Evolutionary conservation across 2,888 invertebrate species (phyloP).

Genomic region (Drosophila neonasuta): DNA sequence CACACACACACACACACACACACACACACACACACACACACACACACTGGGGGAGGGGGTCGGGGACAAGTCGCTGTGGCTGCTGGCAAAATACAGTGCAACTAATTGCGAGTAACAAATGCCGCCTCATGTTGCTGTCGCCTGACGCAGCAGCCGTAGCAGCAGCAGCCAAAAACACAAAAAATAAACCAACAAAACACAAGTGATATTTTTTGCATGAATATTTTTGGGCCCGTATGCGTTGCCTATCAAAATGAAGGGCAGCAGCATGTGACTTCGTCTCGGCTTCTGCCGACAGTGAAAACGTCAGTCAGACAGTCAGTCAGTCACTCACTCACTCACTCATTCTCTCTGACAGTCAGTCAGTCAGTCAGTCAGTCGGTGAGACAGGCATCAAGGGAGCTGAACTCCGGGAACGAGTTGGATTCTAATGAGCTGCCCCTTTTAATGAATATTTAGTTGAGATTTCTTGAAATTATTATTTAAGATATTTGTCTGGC

Average conservation of each 20-base stretch:
- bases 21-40: background rate
- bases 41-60: background rate
- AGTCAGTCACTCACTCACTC: constrained; percentile 14
- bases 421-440: constrained; percentile 40
- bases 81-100: constrained; percentile 67
- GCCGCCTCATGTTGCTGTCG: constrained; percentile 74
- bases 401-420: constrained; percentile 10
- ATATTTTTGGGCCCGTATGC: constrained; percentile 35
- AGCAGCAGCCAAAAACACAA: constrained; percentile 35
- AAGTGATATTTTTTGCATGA: constrained; percentile 26
- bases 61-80: constrained; percentile 29
- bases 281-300: constrained; percentile 7
- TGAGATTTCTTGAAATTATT: constrained; percentile 9
- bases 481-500: constrained; percentile 6
- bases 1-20: no score
- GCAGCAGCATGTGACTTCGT: constrained; percentile 68
- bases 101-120: constrained; percentile 78
- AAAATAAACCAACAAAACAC: constrained; percentile 11
- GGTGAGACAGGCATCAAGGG: constrained; percentile 24
- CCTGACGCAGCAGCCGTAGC: constrained; percentile 40
- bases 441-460: constrained; percentile 25
- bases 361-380: constrained; percentile 27
- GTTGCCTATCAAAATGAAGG: constrained; percentile 61
- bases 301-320: constrained; percentile 29
- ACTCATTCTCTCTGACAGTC: constrained; percentile 21